phyloP scores from a whole-genome alignment of 1,140 invertebrate species.

The Pseudobourletiella spinata region DNA sequence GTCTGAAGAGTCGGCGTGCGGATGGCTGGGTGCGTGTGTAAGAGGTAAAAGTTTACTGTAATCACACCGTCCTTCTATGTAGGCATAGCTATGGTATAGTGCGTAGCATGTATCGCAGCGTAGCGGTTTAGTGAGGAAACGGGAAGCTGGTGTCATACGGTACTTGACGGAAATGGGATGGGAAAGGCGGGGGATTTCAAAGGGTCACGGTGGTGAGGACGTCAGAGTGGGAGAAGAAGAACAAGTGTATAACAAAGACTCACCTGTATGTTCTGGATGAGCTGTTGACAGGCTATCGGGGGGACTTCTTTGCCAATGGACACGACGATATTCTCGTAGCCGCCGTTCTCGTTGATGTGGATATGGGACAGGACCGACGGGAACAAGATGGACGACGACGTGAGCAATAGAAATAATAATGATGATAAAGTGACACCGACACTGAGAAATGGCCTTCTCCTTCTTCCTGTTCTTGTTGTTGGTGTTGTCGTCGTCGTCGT shows the following conservation, averaged over 20 bases:
- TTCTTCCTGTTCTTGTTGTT: too few relatives aligned
- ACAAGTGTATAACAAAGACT: background rate
- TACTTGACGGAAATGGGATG: too few relatives aligned
- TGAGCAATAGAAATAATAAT: conserved; percentile 7
- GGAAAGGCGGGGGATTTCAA: too few relatives aligned
- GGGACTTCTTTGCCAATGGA: conserved; percentile 33
- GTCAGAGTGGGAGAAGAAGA: background rate
- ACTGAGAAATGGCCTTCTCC: conserved; percentile 3
- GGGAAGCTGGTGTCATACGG: too few relatives aligned
- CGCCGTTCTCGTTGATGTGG: conserved; percentile 32
- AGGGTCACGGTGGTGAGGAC: too few relatives aligned
- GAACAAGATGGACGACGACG: background rate
- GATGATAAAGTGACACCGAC: conserved; percentile 8
- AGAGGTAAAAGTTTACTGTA: too few relatives aligned
- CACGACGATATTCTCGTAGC: conserved; percentile 34
- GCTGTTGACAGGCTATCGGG: conserved; percentile 35
- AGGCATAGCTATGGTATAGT: too few relatives aligned
- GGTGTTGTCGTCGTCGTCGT: background rate
- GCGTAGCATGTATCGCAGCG: too few relatives aligned
- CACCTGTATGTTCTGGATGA: conserved; percentile 36
- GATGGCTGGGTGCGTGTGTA: too few relatives aligned
- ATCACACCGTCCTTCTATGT: too few relatives aligned
- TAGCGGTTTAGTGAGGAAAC: too few relatives aligned
- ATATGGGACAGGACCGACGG: conserved; percentile 16
- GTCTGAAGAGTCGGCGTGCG: too few relatives aligned